phyloP scores from a whole-genome alignment of 2,888 invertebrate species.

The Leptinotarsa rubiginosa region DNA sequence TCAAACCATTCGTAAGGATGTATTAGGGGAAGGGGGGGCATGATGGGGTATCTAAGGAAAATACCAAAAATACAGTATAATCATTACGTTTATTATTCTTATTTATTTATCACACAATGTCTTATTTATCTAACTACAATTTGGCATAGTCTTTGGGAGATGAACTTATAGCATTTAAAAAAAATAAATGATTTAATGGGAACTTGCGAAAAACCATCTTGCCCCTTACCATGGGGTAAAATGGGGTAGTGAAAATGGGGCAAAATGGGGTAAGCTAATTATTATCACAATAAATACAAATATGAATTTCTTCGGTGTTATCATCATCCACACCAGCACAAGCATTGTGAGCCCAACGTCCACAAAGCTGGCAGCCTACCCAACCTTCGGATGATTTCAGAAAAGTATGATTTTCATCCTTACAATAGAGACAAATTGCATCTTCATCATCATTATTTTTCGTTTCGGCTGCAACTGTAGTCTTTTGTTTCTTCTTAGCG shows the following conservation, averaged over 20 bases:
- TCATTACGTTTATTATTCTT: background rate
- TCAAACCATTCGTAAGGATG: too few species aligned
- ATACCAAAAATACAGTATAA: conserved; percentile 15
- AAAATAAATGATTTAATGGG: background rate
- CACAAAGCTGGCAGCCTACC: background rate
- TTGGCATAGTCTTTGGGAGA: too few species aligned
- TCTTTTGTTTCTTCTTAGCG: conserved; percentile 22
- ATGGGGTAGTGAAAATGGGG: conserved; percentile 17
- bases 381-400: background rate
- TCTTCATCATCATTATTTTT: conserved; percentile 1
- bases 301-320: conserved; percentile 9
- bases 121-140: conserved; percentile 13
- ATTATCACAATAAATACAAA: conserved; percentile 12
- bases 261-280: background rate
- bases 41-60: conserved; percentile 2
- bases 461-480: background rate
- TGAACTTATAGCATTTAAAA: too few species aligned
- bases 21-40: background rate
- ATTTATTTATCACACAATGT: conserved; percentile 3
- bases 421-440: conserved; percentile 5
- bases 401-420: conserved; percentile 14
- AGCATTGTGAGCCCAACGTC: conserved; percentile 13
- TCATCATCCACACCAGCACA: background rate
- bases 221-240: background rate
- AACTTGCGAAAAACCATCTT: background rate